A percentile compares a stretch with the other conserved stretches of the same genome.
Evolutionary conservation across 1,140 invertebrate species (phyloP).

Genomic region (Megathymus violae): DNA sequence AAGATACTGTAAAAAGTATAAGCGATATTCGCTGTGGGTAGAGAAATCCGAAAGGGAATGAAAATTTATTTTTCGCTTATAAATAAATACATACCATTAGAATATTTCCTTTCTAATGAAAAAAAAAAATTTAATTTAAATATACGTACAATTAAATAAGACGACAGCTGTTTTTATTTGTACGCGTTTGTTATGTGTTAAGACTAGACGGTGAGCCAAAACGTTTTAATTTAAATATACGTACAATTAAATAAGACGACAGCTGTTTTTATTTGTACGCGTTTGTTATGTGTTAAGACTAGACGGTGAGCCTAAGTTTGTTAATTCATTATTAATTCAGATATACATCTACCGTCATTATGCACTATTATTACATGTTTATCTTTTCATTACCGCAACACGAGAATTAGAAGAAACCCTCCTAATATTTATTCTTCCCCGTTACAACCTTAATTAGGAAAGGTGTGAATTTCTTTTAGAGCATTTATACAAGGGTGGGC

Average conservation of each 20-base stretch:
- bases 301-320: neutral
- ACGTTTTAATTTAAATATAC: too few species aligned
- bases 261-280: neutral
- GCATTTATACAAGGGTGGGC: conserved; percentile 66
- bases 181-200: neutral
- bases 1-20: too few species aligned
- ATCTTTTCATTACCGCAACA: conserved; percentile 52
- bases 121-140: too few species aligned
- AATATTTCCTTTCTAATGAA: too few species aligned
- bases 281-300: neutral
- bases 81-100: too few species aligned
- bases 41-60: too few species aligned
- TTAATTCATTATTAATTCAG: conserved; percentile 34
- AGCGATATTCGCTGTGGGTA: too few species aligned
- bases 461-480: conserved; percentile 76
- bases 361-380: conserved; percentile 66
- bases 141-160: neutral
- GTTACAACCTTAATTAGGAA: conserved; percentile 74
- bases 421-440: conserved; percentile 69
- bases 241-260: neutral
- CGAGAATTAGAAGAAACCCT: conserved; percentile 37
- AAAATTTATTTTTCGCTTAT: too few species aligned
- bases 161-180: neutral
- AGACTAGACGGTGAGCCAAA: neutral
- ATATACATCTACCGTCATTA: conserved; percentile 51